Base-by-base conservation (phyloP, 2,113 vertebrate species). In the Chamaetylas fuelleborni region DNA sequence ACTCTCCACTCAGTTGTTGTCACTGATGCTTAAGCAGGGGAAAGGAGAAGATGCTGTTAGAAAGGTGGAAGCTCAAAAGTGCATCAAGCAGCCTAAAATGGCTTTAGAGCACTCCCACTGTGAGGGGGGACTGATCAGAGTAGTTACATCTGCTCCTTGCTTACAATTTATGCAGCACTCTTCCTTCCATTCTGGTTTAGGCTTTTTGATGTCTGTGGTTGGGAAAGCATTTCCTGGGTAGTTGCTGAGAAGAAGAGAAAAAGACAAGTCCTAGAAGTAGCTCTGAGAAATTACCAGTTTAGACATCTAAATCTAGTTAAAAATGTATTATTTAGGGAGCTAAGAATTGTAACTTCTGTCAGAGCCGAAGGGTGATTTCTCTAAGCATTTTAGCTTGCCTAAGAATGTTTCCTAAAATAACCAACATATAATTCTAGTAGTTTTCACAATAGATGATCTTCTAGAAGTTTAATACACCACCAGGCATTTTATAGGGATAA, bases 281-380 rank as follows among this genome's bases (percentile, higher is more conserved):
- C 25, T 86, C 31, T 48, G 48, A 89, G 69, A 60, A 88, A 80
- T 64, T 62, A 72, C 8, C 40, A 57, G 28, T 64, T 88, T 42
- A 67, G 57, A 45, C 48, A 91, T 24, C 61, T 86, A 76, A 86
- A 89, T 79, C 48, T 78, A 78, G 69, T 78, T 86, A 65, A 61
- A 92, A 94, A 91, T 74, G 14, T 45, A 86, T 93, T 94, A 93
- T 90, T 82, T 80, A 90, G 72, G 91, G 53, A 82, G n/a, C 57
- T 90, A 71, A 93, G 80, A 90, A 72, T 12, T 50, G 1, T n/a
- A 67, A 64, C 45, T 96, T 76, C 40, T 60, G 28, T 58, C 64
- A 65, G 70, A 89, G 53, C 7, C 54, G 73, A 81, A 72, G 7
- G 28, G 9, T 29, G 62, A 91, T 81, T 91, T 85, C 45, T 87